Percentiles rank a stretch among this genome's conserved stretches.
Evolutionary conservation across 2,888 invertebrate genomes (phyloP).

Genomic region (Euspilapteryx auroguttella): DNA sequence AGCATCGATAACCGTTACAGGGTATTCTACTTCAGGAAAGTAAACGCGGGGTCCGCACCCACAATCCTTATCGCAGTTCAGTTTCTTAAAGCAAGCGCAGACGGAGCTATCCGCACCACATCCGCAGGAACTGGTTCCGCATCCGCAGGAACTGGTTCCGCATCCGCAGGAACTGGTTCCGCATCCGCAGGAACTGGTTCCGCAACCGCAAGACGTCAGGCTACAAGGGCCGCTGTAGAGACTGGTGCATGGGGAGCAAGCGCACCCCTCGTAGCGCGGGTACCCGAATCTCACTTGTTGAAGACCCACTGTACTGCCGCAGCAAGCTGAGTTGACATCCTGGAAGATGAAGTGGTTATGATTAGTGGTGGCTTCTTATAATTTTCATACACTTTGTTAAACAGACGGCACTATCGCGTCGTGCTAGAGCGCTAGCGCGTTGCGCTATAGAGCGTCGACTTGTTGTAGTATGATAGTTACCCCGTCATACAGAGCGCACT

Average conservation of each 20-base stretch:
- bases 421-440: no score
- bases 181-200: neutral
- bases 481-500: no score
- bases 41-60: conserved; percentile 10
- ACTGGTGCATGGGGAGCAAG: neutral
- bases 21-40: conserved; percentile 34
- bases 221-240: no score
- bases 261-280: neutral
- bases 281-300: neutral
- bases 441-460: no score
- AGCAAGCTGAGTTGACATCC: no score
- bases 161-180: neutral
- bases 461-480: no score
- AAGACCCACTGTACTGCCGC: no score
- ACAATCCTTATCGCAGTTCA: neutral
- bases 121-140: neutral
- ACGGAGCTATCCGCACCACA: neutral
- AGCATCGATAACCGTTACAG: conserved; percentile 15
- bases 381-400: no score
- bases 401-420: no score
- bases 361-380: no score
- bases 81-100: neutral
- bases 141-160: neutral
- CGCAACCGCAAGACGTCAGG: neutral
- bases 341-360: no score